These are phyloP conservation scores for Halcyon badia DNA, from an alignment of 2,797 vertebrate genomes.

Conservation along the genomic window DNA sequence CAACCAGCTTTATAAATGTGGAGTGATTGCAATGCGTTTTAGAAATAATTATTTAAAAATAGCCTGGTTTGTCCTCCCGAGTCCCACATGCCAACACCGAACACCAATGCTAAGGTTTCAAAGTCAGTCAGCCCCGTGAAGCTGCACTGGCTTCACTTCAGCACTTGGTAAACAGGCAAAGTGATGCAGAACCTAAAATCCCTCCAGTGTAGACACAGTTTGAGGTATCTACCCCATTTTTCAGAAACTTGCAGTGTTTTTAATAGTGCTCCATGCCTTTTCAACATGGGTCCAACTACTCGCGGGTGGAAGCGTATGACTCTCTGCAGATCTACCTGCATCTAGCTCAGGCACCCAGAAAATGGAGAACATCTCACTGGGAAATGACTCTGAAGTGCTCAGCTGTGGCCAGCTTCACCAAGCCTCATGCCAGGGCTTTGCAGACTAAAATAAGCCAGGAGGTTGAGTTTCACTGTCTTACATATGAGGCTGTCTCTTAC, in stretches of 20 bases:
- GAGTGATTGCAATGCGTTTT: background rate
- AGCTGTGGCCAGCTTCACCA: background rate
- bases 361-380: background rate
- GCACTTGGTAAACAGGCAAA: background rate
- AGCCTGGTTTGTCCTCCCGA: background rate
- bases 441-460: background rate
- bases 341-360: background rate
- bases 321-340: background rate
- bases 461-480: background rate
- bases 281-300: rapidly evolving
- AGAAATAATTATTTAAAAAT: background rate
- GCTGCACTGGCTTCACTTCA: background rate
- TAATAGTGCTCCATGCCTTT: background rate
- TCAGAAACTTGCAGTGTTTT: background rate
- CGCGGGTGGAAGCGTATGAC: background rate
- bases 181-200: background rate
- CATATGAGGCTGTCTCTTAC: background rate
- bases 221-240: background rate
- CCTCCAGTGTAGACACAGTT: background rate
- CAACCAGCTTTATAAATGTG: background rate
- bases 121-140: background rate
- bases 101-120: background rate
- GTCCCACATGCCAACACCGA: background rate
- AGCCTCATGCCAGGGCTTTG: background rate
- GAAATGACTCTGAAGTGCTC: background rate